Evolutionary conservation across 2,888 invertebrate species (phyloP).

Genomic region (Phorcus lineatus): DNA sequence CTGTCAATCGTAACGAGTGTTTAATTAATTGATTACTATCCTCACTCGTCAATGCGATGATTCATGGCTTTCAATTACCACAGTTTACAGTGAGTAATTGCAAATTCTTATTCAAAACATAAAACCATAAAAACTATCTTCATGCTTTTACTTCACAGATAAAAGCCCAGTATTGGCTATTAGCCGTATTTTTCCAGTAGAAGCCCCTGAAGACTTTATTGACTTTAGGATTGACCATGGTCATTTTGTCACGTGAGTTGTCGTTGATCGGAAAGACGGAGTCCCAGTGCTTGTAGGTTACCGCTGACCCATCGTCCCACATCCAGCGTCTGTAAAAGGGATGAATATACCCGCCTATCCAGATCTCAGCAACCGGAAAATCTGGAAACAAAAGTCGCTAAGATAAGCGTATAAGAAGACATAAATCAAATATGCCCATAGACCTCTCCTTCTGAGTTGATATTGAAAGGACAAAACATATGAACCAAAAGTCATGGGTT

Average conservation of each 20-base stretch:
- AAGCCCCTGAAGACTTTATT: background rate
- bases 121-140: no score
- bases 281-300: background rate
- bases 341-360: background rate
- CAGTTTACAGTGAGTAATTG: no score
- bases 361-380: background rate
- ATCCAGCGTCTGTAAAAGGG: background rate
- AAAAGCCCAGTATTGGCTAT: background rate
- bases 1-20: no score
- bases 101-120: no score
- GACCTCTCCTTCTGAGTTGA: no score
- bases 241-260: background rate
- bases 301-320: background rate
- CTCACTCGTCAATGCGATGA: no score
- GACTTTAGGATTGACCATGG: background rate
- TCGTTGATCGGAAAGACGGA: background rate
- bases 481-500: no score
- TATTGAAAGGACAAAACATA: no score
- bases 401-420: no score
- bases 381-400: background rate
- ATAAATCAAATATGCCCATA: no score
- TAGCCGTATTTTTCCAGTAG: background rate
- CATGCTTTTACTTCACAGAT: background rate
- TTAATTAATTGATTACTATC: no score
- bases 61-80: no score